Conservation (phyloP, 2,888 invertebrate species). For the Atethmia centrago region DNA sequence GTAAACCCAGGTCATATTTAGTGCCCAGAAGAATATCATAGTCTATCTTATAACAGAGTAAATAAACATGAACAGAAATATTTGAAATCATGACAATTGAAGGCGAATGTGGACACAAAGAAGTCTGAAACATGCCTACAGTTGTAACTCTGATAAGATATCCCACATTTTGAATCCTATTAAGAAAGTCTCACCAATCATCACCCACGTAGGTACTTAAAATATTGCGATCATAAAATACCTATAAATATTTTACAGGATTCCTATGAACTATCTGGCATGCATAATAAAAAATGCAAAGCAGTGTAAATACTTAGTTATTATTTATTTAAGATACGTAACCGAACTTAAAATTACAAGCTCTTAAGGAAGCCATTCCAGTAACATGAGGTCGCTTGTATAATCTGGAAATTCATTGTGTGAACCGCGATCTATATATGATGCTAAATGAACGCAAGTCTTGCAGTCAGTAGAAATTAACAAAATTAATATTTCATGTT, state of each 20-base stretch:
- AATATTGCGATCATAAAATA: slow-evolving; percentile 58
- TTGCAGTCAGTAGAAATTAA: slow-evolving; percentile 78
- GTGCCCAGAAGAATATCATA: slow-evolving; percentile 12
- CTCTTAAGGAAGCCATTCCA: slow-evolving; percentile 89
- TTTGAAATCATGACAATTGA: slow-evolving; percentile 43
- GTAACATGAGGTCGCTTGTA: slow-evolving; percentile 81
- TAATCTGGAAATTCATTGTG: slow-evolving; percentile 81
- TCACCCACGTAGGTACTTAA: slow-evolving; percentile 40
- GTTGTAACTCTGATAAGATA: slow-evolving; percentile 22
- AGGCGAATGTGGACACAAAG: slow-evolving; percentile 43
- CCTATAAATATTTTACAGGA: slow-evolving; percentile 79
- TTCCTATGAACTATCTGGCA: slow-evolving; percentile 88
- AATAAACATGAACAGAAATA: slow-evolving; percentile 25
- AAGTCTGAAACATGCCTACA: slow-evolving; percentile 33
- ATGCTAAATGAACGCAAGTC: slow-evolving; percentile 83
- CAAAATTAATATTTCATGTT: slow-evolving; percentile 67
- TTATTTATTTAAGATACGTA: slow-evolving; percentile 76
- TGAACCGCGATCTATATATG: slow-evolving; percentile 85
- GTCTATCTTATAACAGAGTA: not conserved
- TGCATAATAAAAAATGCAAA: slow-evolving; percentile 90
- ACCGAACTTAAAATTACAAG: slow-evolving; percentile 86
- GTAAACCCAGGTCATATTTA: slow-evolving; percentile 3
- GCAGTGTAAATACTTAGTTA: slow-evolving; percentile 85
- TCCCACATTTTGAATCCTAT: slow-evolving; percentile 33
- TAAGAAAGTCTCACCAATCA: slow-evolving; percentile 31